phyloP scores from a whole-genome alignment of 2,113 vertebrate genomes.

The Toxotes jaculatrix region DNA sequence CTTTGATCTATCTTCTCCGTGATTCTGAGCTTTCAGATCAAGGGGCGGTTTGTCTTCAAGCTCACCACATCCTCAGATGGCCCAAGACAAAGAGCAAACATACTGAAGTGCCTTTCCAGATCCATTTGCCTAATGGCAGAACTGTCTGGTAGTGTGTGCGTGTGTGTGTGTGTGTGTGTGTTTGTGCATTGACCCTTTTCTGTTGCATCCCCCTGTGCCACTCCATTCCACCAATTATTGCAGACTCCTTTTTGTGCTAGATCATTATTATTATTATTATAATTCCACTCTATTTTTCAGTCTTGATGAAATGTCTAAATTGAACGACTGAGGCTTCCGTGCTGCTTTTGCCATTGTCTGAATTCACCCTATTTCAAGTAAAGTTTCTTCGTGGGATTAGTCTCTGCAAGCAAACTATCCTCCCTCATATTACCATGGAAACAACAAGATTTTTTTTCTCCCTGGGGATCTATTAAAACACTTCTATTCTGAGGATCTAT shows the following conservation, averaged over 20 bases:
- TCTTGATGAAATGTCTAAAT: constrained; percentile 29
- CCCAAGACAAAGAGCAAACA: constrained; percentile 75
- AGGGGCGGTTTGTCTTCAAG: constrained; percentile 78
- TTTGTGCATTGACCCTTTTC: constrained; percentile 22
- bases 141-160: constrained; percentile 27
- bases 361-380: constrained; percentile 59
- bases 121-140: constrained; percentile 76
- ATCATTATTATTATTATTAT: constrained; percentile 16
- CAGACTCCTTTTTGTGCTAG: background rate
- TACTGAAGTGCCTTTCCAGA: constrained; percentile 67
- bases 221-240: constrained; percentile 22
- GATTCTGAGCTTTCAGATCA: constrained; percentile 79
- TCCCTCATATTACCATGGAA: constrained; percentile 81
- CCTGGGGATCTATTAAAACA: constrained; percentile 75
- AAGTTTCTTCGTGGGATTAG: constrained; percentile 64
- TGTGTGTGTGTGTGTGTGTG: constrained; percentile 12
- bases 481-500: constrained; percentile 64
- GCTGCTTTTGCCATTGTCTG: constrained; percentile 25
- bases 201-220: constrained; percentile 15
- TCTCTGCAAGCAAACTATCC: constrained; percentile 46
- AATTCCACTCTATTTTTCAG: constrained; percentile 15
- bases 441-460: constrained; percentile 68
- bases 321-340: constrained; percentile 4
- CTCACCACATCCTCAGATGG: constrained; percentile 73
- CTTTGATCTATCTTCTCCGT: constrained; percentile 78